phyloP scores from a whole-genome alignment of 2,113 vertebrate genomes.

The Larimichthys crocea region DNA sequence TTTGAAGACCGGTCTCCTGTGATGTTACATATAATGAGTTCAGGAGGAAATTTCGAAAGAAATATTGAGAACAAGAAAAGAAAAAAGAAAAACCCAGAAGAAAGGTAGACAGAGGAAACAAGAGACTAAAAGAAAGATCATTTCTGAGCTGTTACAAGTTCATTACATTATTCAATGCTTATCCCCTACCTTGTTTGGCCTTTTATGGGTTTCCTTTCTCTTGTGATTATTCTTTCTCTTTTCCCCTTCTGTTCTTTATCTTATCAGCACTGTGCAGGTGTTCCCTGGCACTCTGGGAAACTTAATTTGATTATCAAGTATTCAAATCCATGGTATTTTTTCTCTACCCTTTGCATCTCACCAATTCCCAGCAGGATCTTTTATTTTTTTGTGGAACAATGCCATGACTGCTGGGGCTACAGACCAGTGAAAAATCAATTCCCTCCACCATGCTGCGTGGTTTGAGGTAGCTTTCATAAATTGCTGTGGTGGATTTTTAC shows the following conservation, averaged over 20 bases:
- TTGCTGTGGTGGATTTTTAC: slow-evolving; percentile 36
- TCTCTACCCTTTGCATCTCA: slow-evolving; percentile 36
- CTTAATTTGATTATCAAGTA: slow-evolving; percentile 80
- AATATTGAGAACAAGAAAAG: slow-evolving; percentile 27
- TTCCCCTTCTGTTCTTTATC: slow-evolving; percentile 69
- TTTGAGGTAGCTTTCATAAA: slow-evolving; percentile 54
- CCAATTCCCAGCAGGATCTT: slow-evolving; percentile 25
- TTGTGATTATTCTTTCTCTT: slow-evolving; percentile 47
- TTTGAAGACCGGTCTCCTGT: slow-evolving; percentile 57
- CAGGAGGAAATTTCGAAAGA: slow-evolving; percentile 35
- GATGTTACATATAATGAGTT: slow-evolving; percentile 63
- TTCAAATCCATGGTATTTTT: slow-evolving; percentile 70
- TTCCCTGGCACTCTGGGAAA: slow-evolving; percentile 62
- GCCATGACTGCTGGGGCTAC: slow-evolving; percentile 23
- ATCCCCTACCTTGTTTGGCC: slow-evolving; percentile 50
- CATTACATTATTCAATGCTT: slow-evolving; percentile 71
- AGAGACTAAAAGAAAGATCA: slow-evolving; percentile 50
- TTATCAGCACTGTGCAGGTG: slow-evolving; percentile 77
- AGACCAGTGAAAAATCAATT: slow-evolving; percentile 65
- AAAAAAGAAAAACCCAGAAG: slow-evolving; percentile 13
- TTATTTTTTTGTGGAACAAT: slow-evolving; percentile 64
- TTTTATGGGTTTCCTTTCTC: slow-evolving; percentile 63
- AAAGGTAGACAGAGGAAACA: slow-evolving; percentile 39
- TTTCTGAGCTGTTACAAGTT: slow-evolving; percentile 67
- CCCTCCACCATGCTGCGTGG: slow-evolving; percentile 25